Evolutionary conservation across 30 jellyfish, hydroid and myxozoan species (phyloP).

Genomic region (Hydra vulgaris): DNA sequence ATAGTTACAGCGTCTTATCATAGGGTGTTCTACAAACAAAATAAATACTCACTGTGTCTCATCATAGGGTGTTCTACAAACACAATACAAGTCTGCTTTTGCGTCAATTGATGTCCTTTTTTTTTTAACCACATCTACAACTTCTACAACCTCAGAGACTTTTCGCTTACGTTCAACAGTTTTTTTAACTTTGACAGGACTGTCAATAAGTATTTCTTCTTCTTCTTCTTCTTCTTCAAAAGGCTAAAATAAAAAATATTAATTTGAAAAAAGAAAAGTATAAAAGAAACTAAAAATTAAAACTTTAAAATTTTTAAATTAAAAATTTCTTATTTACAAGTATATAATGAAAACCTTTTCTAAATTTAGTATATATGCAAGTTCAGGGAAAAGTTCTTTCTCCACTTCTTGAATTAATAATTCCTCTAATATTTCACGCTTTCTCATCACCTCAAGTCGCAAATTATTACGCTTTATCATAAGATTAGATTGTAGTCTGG

Average conservation of each 20-base stretch:
- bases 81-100: conserved; percentile 44
- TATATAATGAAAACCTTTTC: neutral
- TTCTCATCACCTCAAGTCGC: conserved; percentile 16
- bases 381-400: conserved; percentile 13
- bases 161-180: conserved; percentile 18
- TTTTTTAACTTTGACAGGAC: neutral
- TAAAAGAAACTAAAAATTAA: neutral
- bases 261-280: neutral
- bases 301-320: no score
- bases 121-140: neutral
- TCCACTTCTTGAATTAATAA: conserved; percentile 14
- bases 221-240: neutral
- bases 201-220: neutral
- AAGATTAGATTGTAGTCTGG: conserved; percentile 3
- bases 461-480: conserved; percentile 1
- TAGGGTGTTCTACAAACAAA: neutral
- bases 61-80: conserved; percentile 88
- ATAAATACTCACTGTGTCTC: conserved; percentile 39
- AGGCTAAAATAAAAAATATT: neutral
- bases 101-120: conserved; percentile 22
- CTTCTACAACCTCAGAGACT: conserved; percentile 16
- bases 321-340: neutral
- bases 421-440: conserved; percentile 17
- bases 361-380: conserved; percentile 1
- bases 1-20: no score